Percentiles rank a stretch among this genome's conserved stretches.
phyloP scores from a whole-genome alignment of 2,113 vertebrate species.

The Pomatorhinus ruficollis region DNA sequence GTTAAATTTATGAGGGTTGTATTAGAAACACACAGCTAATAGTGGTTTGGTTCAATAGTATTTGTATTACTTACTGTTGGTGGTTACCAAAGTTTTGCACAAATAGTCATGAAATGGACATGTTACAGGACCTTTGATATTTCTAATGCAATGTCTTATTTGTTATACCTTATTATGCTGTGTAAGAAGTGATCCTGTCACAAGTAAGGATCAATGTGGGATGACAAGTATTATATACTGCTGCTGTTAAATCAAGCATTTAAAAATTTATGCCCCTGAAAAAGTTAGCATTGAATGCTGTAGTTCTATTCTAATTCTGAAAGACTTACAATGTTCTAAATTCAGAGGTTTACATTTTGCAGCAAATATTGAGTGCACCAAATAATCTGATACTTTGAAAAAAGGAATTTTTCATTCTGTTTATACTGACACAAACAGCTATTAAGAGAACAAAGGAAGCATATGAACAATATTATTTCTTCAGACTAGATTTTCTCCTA shows the following conservation, averaged over 20 bases:
- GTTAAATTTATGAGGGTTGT: not conserved
- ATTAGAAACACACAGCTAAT: not conserved
- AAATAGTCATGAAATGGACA: not conserved
- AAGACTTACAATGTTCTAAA: not conserved
- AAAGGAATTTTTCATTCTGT: not conserved
- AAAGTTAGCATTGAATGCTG: not conserved
- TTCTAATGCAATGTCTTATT: not conserved
- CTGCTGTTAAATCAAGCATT: not conserved
- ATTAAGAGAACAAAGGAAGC: not conserved
- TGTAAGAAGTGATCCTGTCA: not conserved
- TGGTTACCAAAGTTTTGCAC: not conserved
- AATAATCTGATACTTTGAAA: not conserved
- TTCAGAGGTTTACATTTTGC: not conserved
- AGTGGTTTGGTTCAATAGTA: not conserved
- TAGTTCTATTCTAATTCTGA: not conserved
- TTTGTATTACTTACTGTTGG: not conserved
- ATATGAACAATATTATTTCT: not conserved
- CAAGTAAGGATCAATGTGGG: not conserved
- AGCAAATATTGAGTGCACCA: not conserved
- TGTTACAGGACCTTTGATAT: not conserved
- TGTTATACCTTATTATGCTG: not conserved
- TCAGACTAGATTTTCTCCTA: not conserved
- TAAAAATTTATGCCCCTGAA: not conserved
- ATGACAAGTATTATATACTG: not conserved
- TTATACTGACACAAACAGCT: not conserved